Evolutionary conservation across 2,888 invertebrate species (phyloP), one percentile per base, ranked within the genome.

Genomic region (Galerucella nymphaeae): DNA sequence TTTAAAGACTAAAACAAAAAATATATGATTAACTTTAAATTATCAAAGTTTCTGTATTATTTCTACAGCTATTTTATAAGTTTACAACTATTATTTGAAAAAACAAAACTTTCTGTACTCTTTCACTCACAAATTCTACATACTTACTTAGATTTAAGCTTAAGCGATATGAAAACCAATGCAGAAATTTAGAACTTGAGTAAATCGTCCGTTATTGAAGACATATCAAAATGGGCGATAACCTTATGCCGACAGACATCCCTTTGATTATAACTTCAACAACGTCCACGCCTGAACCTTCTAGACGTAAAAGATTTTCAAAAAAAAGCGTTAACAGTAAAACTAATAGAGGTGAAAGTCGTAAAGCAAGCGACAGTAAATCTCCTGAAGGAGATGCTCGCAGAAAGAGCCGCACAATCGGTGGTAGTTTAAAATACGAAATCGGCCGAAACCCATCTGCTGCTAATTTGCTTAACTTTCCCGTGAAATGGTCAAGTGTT

Each of bases 401-500:
- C 62, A 71, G 79, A 70, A 70, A 78, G 71, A 76, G 68, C 68
- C 77, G 77, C 48, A 76, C 72, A 57, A 77, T 80, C n/a, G 84
- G 85, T 2, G 86, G 86, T 42, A 86, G 86, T 58, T 79, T 86
- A 50, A 87, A 86, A 75, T 85, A 85, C 78, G 86, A 86, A 62
- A 81, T 84, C 66, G 86, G 85, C 4, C 77, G 86, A 18, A 85
- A 86, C 74, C 81, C 83, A 65, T 85, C 86, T 30, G 81, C 83
- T 23, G 78, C 83, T 20, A 85, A 82, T 75, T 73, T 85, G 68
- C 82, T 85, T 45, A 82, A 81, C 50, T 82, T 84, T 72, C 85
- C 90, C 80, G 87, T 90, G 66, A 90, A 90, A 87, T 91, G 91
- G 88, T 90, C 90, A 79, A 91, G 91, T 78, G 91, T 91, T 80